These are phyloP conservation scores for Lathamus discolor DNA, from an alignment of 2,113 vertebrate species.

Conservation along the genomic window DNA sequence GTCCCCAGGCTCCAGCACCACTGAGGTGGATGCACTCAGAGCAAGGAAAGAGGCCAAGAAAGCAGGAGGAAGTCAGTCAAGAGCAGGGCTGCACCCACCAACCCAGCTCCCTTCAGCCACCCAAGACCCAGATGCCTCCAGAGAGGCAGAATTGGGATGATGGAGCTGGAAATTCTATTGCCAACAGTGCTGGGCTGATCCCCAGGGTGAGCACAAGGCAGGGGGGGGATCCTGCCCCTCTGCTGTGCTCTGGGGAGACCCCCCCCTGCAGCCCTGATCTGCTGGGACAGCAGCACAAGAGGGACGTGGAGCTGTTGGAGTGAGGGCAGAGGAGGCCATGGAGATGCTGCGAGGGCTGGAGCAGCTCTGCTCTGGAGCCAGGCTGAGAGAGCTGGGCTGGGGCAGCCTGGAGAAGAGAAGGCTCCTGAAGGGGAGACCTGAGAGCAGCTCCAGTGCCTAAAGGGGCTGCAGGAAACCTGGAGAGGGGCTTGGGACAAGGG, in stretches of 20 bases:
- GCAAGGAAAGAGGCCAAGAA: background rate
- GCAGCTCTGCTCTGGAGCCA: too few relatives aligned
- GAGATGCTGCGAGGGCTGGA: too few relatives aligned
- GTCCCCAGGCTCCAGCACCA: background rate
- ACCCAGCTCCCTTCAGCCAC: background rate
- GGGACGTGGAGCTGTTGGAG: background rate
- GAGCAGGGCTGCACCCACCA: background rate
- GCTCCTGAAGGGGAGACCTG: too few relatives aligned
- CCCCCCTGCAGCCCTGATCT: background rate
- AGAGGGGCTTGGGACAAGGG: too few relatives aligned
- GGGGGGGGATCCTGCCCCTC: background rate
- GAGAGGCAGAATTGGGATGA: background rate
- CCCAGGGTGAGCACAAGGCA: background rate
- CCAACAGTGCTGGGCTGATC: background rate
- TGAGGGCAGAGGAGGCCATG: background rate
- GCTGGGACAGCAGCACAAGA: background rate
- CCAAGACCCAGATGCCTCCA: accelerated
- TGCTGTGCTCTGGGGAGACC: background rate
- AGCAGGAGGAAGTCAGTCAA: accelerated
- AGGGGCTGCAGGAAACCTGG: too few relatives aligned
- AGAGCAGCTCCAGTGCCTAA: too few relatives aligned
- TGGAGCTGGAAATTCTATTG: background rate
- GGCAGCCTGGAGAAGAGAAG: too few relatives aligned
- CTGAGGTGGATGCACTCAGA: background rate
- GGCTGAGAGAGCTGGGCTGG: too few relatives aligned